Evolutionary conservation across 1,140 invertebrate genomes (phyloP).

Genomic region (Scaptomyza hsui): DNA sequence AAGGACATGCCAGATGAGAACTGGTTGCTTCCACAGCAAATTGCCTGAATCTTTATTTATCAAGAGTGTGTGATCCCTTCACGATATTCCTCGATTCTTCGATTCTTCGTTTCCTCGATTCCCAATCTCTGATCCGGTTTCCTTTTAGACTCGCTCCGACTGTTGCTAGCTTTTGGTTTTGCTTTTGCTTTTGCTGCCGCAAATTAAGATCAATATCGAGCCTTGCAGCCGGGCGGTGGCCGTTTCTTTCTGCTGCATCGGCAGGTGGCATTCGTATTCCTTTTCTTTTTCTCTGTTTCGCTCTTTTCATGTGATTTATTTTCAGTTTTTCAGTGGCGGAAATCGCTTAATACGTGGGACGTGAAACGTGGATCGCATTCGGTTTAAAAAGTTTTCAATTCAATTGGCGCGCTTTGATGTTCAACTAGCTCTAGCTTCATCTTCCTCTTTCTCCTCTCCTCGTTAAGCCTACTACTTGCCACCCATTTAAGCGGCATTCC

Average conservation of each 20-base stretch:
- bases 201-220: conserved; percentile 76
- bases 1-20: conserved; percentile 48
- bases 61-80: conserved; percentile 42
- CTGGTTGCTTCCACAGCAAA: conserved; percentile 58
- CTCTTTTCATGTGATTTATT: conserved; percentile 61
- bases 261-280: conserved; percentile 55
- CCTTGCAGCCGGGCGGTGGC: conserved; percentile 31
- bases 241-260: conserved; percentile 6
- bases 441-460: no score
- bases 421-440: conserved; percentile 8
- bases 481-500: conserved; percentile 27
- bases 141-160: conserved; percentile 47
- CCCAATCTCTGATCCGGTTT: conserved; percentile 49
- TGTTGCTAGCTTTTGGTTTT: conserved; percentile 29
- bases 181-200: conserved; percentile 35
- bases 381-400: conserved; percentile 37
- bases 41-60: conserved; percentile 68
- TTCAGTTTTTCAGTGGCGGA: conserved; percentile 54
- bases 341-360: conserved; percentile 65
- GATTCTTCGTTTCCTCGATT: background rate
- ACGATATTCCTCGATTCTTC: no score
- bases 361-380: conserved; percentile 32
- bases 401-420: conserved; percentile 51
- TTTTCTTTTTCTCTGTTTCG: background rate
- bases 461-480: background rate